These are phyloP conservation scores for Andrena dorsata DNA, from an alignment of 2,888 invertebrate species.

Conservation along the genomic window DNA sequence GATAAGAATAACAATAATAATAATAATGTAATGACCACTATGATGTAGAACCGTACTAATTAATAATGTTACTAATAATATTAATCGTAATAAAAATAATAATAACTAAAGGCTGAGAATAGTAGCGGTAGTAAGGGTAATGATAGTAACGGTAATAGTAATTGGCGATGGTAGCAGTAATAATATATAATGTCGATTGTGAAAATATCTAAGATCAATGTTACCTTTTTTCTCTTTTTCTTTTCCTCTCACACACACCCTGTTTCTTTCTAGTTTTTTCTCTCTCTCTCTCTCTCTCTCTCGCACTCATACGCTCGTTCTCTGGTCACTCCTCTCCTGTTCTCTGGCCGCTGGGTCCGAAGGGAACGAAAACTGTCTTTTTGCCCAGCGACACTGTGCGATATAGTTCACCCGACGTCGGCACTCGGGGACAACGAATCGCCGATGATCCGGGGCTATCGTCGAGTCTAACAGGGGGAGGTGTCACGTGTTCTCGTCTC, in stretches of 20 bases:
- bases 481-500: slow-evolving; percentile 53
- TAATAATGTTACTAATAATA: slow-evolving; percentile 47
- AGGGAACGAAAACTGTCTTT: slow-evolving; percentile 15
- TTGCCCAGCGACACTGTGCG: slow-evolving; percentile 18
- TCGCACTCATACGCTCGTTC: slow-evolving; percentile 33
- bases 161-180: slow-evolving; percentile 67
- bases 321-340: slow-evolving; percentile 15
- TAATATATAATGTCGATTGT: slow-evolving; percentile 63
- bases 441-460: slow-evolving; percentile 17
- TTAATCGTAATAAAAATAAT: slow-evolving; percentile 50
- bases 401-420: slow-evolving; percentile 19
- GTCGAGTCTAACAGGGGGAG: background rate
- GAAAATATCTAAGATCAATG: slow-evolving; percentile 72
- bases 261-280: slow-evolving; percentile 1
- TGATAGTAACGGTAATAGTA: slow-evolving; percentile 58
- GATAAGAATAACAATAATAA: slow-evolving; percentile 48
- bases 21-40: slow-evolving; percentile 47
- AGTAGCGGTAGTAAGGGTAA: slow-evolving; percentile 51
- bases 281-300: slow-evolving; percentile 3
- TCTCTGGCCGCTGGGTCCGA: slow-evolving; percentile 12
- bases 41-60: slow-evolving; percentile 41
- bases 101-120: slow-evolving; percentile 67
- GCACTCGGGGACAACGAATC: slow-evolving; percentile 28
- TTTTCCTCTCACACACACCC: slow-evolving; percentile 35
- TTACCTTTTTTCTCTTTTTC: slow-evolving; percentile 42